Evolutionary conservation across 2,888 invertebrate genomes (phyloP), one percentile per base, ranked within the genome.

Genomic region (Elmis aenea): DNA sequence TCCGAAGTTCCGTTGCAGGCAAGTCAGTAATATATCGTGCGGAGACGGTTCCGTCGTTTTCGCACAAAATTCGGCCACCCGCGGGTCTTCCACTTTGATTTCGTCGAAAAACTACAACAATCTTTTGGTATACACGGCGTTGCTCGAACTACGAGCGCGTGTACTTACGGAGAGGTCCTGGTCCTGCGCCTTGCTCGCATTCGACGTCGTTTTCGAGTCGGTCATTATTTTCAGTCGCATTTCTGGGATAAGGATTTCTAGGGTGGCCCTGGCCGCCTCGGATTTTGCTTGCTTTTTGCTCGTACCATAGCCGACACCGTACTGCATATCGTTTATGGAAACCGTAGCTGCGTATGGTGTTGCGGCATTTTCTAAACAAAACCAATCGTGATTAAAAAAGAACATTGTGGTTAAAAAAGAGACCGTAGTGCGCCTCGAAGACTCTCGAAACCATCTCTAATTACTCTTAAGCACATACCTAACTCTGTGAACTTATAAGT

Each of bases 221-320:
- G 77, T 75, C 5, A 77, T 76, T 28, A 86, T 82, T 65, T 86
- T 85, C 47, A 85, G 83, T 46, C 83, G 80, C 81, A 94, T 88
- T 72, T 91, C 88, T 0, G 95, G 94, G 50, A 95, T 91, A 32
- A 95, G 74, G 60, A 94, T 88, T 68, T 89, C 89, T 20, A 95
- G 73, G 26, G 94, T 91, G 48, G 83, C 83, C 37, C 85, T 77
- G 0, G 94, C 94, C 16, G 97, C 96, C 48, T 91, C 90, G 0
- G 90, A 82, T 72, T 97, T 97, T 14, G 97, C 97, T 65, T 87
- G 85, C 51, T 95, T 91, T 69, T 99, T 99, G 68, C 92, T 94
- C 38, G 88, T 85, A 5, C 96, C 97, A 66, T 82, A 86, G 0
- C 97, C 97, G 18, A 85, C 82, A 3, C 96, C 96, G 69, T 97